These are phyloP conservation scores for Sylvia borin DNA, from an alignment of 2,797 vertebrate genomes.

Conservation along the genomic window DNA sequence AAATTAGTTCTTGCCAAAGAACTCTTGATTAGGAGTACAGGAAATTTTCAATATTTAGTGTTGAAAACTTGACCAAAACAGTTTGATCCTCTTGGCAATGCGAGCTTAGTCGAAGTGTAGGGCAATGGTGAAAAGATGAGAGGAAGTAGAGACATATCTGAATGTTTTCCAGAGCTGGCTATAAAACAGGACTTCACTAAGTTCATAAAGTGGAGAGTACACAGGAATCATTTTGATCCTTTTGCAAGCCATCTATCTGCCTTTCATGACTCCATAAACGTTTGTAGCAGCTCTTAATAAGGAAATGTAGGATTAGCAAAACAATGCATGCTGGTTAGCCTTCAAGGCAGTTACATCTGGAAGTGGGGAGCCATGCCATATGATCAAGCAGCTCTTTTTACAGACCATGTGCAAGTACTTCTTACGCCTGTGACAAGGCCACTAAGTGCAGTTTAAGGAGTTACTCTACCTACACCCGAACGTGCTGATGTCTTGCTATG, in stretches of 20 bases:
- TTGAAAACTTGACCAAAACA: slow-evolving; percentile 35
- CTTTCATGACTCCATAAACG: slow-evolving; percentile 56
- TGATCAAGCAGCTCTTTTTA: neutral
- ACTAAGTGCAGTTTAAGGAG: neutral
- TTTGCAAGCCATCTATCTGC: slow-evolving; percentile 33
- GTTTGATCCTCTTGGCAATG: neutral
- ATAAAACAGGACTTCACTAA: neutral
- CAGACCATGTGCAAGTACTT: neutral
- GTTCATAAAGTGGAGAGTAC: neutral
- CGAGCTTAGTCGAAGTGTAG: neutral
- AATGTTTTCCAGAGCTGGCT: neutral
- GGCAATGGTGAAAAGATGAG: neutral
- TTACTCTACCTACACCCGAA: neutral
- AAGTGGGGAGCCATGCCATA: neutral
- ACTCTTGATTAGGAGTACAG: neutral
- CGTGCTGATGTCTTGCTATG: rapidly evolving
- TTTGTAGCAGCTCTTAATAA: slow-evolving; percentile 39
- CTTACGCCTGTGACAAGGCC: neutral
- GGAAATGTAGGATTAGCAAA: slow-evolving; percentile 53
- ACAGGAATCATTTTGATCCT: neutral
- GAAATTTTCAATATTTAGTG: slow-evolving; percentile 23
- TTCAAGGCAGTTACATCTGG: slow-evolving; percentile 45
- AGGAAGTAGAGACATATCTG: neutral
- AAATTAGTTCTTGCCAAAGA: slow-evolving; percentile 26
- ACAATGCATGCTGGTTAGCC: neutral